Evolutionary conservation across 2,888 invertebrate genomes (phyloP), one percentile per base, ranked within the genome.

Genomic region (Synanthedon tipuliformis): DNA sequence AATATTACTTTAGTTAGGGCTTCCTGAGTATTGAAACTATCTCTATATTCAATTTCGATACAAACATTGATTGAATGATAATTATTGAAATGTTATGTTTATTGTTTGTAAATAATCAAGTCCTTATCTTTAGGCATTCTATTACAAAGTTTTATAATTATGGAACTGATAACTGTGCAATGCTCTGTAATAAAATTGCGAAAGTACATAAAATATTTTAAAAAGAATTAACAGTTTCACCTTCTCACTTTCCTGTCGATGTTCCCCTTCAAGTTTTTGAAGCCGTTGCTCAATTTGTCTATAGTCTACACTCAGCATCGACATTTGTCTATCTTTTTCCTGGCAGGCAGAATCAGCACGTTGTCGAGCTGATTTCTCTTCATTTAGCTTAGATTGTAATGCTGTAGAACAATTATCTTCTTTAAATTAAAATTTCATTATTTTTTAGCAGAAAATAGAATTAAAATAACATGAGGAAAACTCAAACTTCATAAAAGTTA

Each of bases 301-400:
- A 75, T 97, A 95, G 81, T 98, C 98, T 2, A 98, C 96, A 16
- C 94, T 94, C 40, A 98, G 88, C 94, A 97, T 97, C 11, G 95
- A 97, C 74, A 97, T 94, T 79, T 97, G 96, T 0, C 98, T 90
- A 75, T 98, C 98, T 68, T 95, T 95, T 75, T 97, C 97, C 80
- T 98, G 95, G 13, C 93, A 93, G 56, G 92, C 90, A 50, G 94
- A 89, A 74, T 98, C 98, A 0, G 95, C 93, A 63, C 94, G 93
- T 73, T 96, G 95, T 51, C 97, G 89, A 4, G 93, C 92, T 53
- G 90, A 90, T 74, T 96, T 96, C 81, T 98, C 98, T 75, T 96
- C 96, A 66, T 94, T 96, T 56, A 97, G 81, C 87, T 97, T 97
- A 48, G 92, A 91, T 90, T 98, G 97, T 63, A 98, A 89, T 55